These are phyloP conservation scores for Mus minutoides DNA, from an alignment of 2,797 vertebrate species.

Conservation along the genomic window DNA sequence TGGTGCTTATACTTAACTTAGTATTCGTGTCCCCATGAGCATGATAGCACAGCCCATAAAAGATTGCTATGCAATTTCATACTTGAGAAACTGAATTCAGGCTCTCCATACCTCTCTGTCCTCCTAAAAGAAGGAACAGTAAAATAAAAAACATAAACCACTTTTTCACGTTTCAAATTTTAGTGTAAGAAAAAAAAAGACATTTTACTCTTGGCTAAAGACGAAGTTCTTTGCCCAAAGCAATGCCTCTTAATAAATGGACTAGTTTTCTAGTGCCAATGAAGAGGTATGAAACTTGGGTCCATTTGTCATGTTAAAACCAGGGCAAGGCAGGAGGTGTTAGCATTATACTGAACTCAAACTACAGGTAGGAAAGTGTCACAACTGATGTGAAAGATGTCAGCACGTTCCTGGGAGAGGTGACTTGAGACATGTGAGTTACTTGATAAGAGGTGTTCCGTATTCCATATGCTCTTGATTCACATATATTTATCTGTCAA, in stretches of 20 bases:
- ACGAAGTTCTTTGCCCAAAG: constrained; percentile 68
- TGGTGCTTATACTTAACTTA: background rate
- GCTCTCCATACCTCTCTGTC: background rate
- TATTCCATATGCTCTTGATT: constrained; percentile 14
- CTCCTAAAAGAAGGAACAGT: constrained; percentile 22
- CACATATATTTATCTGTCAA: background rate
- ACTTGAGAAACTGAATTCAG: background rate
- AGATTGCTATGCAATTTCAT: background rate
- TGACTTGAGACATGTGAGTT: constrained; percentile 28
- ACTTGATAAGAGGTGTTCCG: constrained; percentile 1
- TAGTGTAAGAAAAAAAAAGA: constrained; percentile 68
- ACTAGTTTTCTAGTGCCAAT: constrained; percentile 53
- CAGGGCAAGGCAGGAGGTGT: constrained; percentile 33
- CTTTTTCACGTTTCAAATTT: constrained; percentile 61
- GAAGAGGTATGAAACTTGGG: constrained; percentile 8
- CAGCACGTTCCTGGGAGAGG: constrained; percentile 9
- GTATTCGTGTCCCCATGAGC: background rate
- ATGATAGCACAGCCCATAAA: background rate
- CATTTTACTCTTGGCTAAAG: constrained; percentile 66
- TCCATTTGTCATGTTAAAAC: constrained; percentile 69
- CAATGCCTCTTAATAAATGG: constrained; percentile 71
- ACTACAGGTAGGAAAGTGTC: constrained; percentile 34
- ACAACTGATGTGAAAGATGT: background rate
- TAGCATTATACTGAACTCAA: constrained; percentile 56
- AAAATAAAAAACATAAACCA: constrained; percentile 76